These are phyloP conservation scores for Dryoscopus gambensis DNA, from an alignment of 2,113 vertebrate species.

Conservation along the genomic window DNA sequence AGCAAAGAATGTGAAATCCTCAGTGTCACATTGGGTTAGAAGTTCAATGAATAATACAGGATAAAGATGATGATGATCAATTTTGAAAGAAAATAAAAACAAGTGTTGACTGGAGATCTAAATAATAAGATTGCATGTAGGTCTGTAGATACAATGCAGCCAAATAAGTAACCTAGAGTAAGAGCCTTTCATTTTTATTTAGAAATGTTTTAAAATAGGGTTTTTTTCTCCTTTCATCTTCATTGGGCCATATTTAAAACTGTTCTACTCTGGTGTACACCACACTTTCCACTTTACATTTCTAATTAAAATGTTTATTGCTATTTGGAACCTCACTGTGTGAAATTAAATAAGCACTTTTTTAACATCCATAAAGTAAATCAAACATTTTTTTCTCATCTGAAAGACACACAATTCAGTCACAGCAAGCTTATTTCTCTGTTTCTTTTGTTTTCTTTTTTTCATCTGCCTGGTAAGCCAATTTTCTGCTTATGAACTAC, in stretches of 20 bases:
- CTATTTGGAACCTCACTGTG: slow-evolving; percentile 80
- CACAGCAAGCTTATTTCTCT: slow-evolving; percentile 86
- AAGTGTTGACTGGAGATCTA: not conserved
- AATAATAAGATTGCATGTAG: not conserved
- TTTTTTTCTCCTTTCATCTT: not conserved
- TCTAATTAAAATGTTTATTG: slow-evolving; percentile 88
- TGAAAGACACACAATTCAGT: slow-evolving; percentile 84
- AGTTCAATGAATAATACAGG: not conserved
- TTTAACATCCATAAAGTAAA: slow-evolving; percentile 85
- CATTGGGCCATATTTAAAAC: not conserved
- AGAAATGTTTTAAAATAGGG: not conserved
- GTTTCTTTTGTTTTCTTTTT: slow-evolving; percentile 86
- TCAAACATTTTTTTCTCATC: slow-evolving; percentile 78
- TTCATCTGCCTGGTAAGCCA: slow-evolving; percentile 89
- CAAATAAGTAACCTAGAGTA: not conserved
- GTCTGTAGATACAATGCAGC: not conserved
- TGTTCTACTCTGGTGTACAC: slow-evolving; percentile 60
- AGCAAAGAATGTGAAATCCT: not conserved
- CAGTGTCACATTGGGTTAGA: not conserved
- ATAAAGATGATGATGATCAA: not conserved
- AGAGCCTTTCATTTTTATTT: not conserved
- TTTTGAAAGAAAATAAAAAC: slow-evolving; percentile 24
- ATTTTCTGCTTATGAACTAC: slow-evolving; percentile 92
- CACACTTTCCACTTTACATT: slow-evolving; percentile 71
- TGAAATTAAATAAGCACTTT: slow-evolving; percentile 89